phyloP scores from a whole-genome alignment of 2,888 invertebrate genomes.

The Tenthredo notha region DNA sequence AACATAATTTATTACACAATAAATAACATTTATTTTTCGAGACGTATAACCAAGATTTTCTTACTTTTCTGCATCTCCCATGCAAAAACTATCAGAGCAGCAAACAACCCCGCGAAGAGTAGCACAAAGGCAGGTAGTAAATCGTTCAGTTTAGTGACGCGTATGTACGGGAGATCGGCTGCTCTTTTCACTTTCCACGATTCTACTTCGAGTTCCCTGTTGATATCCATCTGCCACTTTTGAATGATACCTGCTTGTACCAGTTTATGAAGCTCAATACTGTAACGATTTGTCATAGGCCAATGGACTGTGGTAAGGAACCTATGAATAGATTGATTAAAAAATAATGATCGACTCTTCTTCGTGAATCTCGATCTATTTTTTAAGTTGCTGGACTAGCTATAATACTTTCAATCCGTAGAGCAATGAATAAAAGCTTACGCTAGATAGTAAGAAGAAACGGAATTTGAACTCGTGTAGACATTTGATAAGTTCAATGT shows the following conservation, averaged over 20 bases:
- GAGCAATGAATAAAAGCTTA: not conserved
- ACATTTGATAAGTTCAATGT: not conserved
- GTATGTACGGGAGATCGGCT: not conserved
- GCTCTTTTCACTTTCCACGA: slow-evolving; percentile 2
- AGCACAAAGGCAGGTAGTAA: slow-evolving; percentile 16
- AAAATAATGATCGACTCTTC: not conserved
- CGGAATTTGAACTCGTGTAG: not conserved
- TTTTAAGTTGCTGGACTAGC: not conserved
- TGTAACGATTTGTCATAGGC: slow-evolving; percentile 25
- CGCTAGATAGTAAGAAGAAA: not conserved
- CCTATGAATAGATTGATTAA: not conserved
- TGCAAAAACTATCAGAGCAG: too few relatives aligned
- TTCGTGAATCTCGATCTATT: not conserved
- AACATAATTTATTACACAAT: too few relatives aligned
- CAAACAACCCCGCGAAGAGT: too few relatives aligned
- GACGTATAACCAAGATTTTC: too few relatives aligned
- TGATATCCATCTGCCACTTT: slow-evolving; percentile 27
- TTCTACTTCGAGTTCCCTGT: not conserved
- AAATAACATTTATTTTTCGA: too few relatives aligned
- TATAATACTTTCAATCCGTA: too few relatives aligned
- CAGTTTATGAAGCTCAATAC: not conserved
- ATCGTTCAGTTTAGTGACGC: not conserved
- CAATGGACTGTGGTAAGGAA: not conserved
- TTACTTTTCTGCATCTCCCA: too few relatives aligned
- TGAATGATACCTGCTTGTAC: not conserved